Conservation (phyloP, 2,113 vertebrate species). For the Conger conger region DNA sequence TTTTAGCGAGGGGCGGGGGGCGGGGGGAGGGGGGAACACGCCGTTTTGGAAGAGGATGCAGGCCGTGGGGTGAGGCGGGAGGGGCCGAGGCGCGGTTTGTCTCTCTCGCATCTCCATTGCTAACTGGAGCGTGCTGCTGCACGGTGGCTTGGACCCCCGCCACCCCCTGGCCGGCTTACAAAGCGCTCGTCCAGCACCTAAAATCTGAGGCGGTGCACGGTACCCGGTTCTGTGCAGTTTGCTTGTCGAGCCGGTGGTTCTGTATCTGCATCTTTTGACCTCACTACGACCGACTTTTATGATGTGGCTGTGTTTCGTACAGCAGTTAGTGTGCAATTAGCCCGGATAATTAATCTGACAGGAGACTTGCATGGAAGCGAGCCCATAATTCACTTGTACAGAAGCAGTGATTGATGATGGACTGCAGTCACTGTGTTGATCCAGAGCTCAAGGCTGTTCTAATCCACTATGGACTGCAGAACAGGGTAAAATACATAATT, state of each 20-base stretch:
- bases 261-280: not conserved
- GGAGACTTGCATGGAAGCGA: not conserved
- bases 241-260: not conserved
- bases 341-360: not conserved
- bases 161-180: constrained; percentile 47
- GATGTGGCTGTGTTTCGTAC: not conserved
- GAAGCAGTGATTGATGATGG: not conserved
- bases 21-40: not conserved
- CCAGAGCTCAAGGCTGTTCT: not conserved
- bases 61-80: constrained; percentile 8
- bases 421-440: not conserved
- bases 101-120: constrained; percentile 56
- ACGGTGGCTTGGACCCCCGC: constrained; percentile 54
- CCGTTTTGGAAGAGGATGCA: not conserved
- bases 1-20: not conserved
- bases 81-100: constrained; percentile 45
- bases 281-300: not conserved
- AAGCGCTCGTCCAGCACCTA: constrained; percentile 36
- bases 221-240: not conserved
- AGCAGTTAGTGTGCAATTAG: not conserved
- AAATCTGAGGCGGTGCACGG: not conserved
- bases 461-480: too few species aligned
- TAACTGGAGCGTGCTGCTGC: constrained; percentile 66
- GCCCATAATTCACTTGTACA: not conserved
- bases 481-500: too few species aligned